Evolutionary conservation across 2,113 vertebrate species (phyloP).

Genomic region (Hippoglossus stenolepis): DNA sequence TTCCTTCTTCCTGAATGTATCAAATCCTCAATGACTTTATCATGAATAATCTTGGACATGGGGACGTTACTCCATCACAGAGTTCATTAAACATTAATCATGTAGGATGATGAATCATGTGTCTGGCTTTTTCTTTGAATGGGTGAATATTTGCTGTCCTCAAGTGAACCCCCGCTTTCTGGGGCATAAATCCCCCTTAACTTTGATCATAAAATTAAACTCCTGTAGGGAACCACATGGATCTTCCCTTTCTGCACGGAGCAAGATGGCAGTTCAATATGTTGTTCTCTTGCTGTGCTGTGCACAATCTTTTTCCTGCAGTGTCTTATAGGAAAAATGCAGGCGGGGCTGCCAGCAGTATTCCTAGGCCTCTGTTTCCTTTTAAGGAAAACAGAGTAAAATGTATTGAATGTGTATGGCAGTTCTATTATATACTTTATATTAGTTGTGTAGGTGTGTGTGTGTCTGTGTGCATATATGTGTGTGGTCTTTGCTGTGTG

Average conservation of each 20-base stretch:
- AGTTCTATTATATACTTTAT: background rate
- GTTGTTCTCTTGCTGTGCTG: slow-evolving; percentile 43
- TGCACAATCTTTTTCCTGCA: slow-evolving; percentile 27
- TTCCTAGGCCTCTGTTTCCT: slow-evolving; percentile 10
- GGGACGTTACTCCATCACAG: slow-evolving; percentile 3
- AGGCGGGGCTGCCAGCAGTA: background rate
- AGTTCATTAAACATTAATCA: background rate
- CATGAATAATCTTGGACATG: background rate
- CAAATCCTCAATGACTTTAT: background rate
- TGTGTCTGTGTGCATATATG: background rate
- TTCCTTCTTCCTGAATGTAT: background rate
- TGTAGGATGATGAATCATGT: background rate
- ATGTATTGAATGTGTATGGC: background rate
- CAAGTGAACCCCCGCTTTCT: slow-evolving; percentile 28
- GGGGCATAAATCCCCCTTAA: slow-evolving; percentile 33
- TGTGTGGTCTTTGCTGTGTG: background rate
- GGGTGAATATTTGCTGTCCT: slow-evolving; percentile 16
- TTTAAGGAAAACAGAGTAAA: background rate
- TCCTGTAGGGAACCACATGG: slow-evolving; percentile 28
- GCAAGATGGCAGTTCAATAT: slow-evolving; percentile 33
- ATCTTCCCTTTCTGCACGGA: slow-evolving; percentile 21
- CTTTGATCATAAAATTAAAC: slow-evolving; percentile 45
- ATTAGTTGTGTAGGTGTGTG: background rate
- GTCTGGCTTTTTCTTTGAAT: slow-evolving; percentile 3
- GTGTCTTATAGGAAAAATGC: slow-evolving; percentile 7